These are phyloP conservation scores for Drosophila neonasuta DNA, from an alignment of 2,888 invertebrate species.

Conservation along the genomic window DNA sequence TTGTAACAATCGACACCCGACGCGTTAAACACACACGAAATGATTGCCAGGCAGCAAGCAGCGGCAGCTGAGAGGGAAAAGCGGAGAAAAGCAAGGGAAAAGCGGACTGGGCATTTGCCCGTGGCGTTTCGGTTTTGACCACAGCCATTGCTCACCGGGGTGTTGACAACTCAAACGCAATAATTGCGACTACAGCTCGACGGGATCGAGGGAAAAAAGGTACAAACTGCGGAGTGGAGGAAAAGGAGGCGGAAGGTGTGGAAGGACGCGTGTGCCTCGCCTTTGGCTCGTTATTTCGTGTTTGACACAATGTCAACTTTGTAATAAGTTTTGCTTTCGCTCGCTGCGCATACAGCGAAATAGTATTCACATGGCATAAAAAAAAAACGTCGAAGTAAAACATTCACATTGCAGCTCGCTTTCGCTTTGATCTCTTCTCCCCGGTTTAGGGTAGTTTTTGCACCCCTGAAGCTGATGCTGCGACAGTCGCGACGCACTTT, in stretches of 20 bases:
- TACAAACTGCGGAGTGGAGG: background rate
- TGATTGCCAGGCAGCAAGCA: slow-evolving; percentile 48
- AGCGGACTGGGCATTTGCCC: slow-evolving; percentile 41
- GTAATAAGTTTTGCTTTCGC: slow-evolving; percentile 72
- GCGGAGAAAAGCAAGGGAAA: background rate
- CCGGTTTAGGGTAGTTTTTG: slow-evolving; percentile 57
- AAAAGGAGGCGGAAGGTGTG: background rate
- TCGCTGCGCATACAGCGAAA: slow-evolving; percentile 12
- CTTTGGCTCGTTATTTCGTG: slow-evolving; percentile 70
- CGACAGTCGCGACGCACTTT: slow-evolving; percentile 45
- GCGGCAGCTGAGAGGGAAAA: background rate
- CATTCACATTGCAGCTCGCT: slow-evolving; percentile 51
- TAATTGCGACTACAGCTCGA: slow-evolving; percentile 69
- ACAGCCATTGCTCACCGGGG: slow-evolving; percentile 63
- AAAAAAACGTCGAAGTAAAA: slow-evolving; percentile 17
- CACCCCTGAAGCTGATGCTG: slow-evolving; percentile 35
- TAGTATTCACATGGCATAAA: slow-evolving; percentile 31
- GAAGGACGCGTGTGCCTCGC: slow-evolving; percentile 49
- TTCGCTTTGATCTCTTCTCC: slow-evolving; percentile 61
- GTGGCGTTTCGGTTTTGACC: slow-evolving; percentile 70
- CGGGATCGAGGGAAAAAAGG: slow-evolving; percentile 44
- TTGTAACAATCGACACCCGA: slow-evolving; percentile 76
- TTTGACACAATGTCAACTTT: slow-evolving; percentile 78
- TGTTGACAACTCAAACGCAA: slow-evolving; percentile 79
- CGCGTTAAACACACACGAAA: slow-evolving; percentile 66